Conservation (phyloP, 2,113 vertebrate species). For the Elaphurus davidianus region DNA sequence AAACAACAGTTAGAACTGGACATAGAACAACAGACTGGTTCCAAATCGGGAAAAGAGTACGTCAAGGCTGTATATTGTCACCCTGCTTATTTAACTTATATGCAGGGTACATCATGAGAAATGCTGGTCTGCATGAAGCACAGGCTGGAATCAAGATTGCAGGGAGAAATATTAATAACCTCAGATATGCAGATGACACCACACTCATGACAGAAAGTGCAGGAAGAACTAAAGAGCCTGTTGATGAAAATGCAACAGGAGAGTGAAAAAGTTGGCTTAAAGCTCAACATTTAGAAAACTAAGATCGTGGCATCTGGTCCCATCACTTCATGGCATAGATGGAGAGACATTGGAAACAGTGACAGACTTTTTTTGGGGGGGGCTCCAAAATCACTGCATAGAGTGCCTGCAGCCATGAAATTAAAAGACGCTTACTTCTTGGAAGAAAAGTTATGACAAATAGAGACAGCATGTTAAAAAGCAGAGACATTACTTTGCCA, state of each 20-base stretch:
- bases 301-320: not conserved
- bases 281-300: not conserved
- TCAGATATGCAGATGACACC: not conserved
- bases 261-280: not conserved
- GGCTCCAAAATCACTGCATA: not conserved
- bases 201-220: not conserved
- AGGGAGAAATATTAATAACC: not conserved
- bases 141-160: not conserved
- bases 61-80: not conserved
- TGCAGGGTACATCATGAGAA: not conserved
- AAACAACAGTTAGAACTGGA: not conserved
- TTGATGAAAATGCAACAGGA: not conserved
- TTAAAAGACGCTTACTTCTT: not conserved
- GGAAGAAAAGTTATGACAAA: not conserved
- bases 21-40: not conserved
- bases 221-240: not conserved
- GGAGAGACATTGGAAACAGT: not conserved
- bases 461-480: not conserved
- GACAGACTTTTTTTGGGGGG: fast-evolving
- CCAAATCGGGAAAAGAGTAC: not conserved
- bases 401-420: not conserved
- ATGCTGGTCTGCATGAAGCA: not conserved
- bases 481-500: not conserved
- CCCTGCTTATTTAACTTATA: not conserved
- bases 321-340: not conserved